Base-by-base conservation (phyloP, 2,888 invertebrate genomes). In the Xestobium rufovillosum region DNA sequence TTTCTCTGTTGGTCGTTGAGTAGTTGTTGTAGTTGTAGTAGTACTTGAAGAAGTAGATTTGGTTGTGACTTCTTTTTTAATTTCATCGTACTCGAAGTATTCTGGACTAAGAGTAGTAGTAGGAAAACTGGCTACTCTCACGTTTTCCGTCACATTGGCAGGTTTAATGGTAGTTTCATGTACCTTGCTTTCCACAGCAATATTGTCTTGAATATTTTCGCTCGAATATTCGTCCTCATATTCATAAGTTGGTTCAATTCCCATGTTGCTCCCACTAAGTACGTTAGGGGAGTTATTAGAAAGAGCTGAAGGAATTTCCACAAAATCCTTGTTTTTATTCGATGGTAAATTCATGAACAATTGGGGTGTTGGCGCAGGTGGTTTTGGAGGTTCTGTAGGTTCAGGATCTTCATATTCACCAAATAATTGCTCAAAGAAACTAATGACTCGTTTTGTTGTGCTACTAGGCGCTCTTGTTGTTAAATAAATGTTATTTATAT, bases 341-440 rank as follows among this genome's bases (percentile, higher is more conserved):
- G 31, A 31, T 1, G 55, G 53, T 15, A 54, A 34, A 30, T 58
- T 58, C 13, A 36, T 19, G 34, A 52, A 53, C 12, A 52, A 35
- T 27, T 49, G 44, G 12, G 53, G 49, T 10, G 49, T 43, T 34
- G 43, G 51, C 1, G 45, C 39, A 26, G 34, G 32, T n/a, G 10
- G 14, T 8, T 23, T 14, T n/a, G 39, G 30, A 14, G 12, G 13
- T 38, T 30, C 33, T 11, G 33, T 35, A 10, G 47, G 39, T 17
- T 31, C 40, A 36, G 51, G 48, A 16, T 62, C 63, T 25, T 69
- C 69, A 31, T 64, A 64, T 10, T 61, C 61, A 3, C 65, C 65
- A 44, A 66, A 66, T 8, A 66, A 43, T 43, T 67, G 65, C 39
- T 66, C 66, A 35, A 67, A 64, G 13, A 66, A 43, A 43, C 62